Base-by-base conservation (phyloP, 2,113 vertebrate genomes). In the Galeopterus variegatus region DNA sequence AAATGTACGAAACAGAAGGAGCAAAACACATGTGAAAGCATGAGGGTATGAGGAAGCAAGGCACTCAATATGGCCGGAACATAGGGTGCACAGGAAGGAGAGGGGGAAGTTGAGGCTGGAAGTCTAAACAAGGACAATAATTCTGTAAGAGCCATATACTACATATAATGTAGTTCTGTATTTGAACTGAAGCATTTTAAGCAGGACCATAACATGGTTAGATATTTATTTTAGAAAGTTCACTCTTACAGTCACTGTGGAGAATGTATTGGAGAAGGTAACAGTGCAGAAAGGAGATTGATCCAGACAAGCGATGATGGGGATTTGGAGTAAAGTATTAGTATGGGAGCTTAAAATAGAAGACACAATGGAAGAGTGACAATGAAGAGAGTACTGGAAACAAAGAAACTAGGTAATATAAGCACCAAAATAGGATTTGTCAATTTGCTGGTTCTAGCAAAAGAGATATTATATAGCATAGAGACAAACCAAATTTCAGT, bases 141-240 rank as follows among this genome's bases (percentile, higher is more conserved):
- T 75, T 86, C 26, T 90, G 11, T 56, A 81, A 73, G 11, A 72
- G 8, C 18, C 19, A 64, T 62, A 18, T 62, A 90, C 21, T 50
- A 62, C 28, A 60, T 76, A 93, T 14, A 82, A 31, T 72, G 8
- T 90, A 79, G 41, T 60, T 86, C 31, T 90, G 33, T 48, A 76
- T 64, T 93, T 94, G 45, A 97, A 75, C 33, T 80, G 48, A 82
- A 90, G 45, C 13, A 82, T 76, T 93, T 86, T 89, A 93, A 95
- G 5, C 62, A 77, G 11, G 54, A 23, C n/a, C 41, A 91, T 67
- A 69, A 75, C 36, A 64, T 31, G 1, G 41, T 54, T 76, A 91
- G n/a, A 83, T 95, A 88, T 93, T 41, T 58, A 86, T 86, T 94
- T 88, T 96, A 80, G 28, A 58, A 88, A 84, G 12, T 77, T 79